Evolutionary conservation across 2,797 vertebrate genomes (phyloP).

Genomic region (Chromobotia macracanthus): DNA sequence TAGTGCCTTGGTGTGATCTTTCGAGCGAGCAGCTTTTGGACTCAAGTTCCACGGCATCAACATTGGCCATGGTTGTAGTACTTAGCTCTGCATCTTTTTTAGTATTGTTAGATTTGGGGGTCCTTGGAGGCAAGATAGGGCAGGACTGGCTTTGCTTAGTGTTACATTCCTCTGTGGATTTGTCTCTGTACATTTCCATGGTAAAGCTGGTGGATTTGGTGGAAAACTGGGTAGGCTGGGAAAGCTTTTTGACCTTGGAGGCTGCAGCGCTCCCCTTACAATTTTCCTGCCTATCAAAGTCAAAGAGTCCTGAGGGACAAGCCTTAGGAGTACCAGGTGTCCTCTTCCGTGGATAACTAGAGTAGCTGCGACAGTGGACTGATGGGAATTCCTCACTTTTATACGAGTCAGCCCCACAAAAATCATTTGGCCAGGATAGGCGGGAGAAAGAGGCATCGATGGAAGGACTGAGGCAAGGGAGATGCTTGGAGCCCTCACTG

Average conservation of each 20-base stretch:
- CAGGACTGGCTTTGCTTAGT: constrained; percentile 91
- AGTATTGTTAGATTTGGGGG: constrained; percentile 78
- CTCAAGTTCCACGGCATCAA: constrained; percentile 77
- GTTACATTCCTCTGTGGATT: constrained; percentile 73
- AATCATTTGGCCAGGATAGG: constrained; percentile 93
- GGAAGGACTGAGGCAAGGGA: constrained; percentile 74
- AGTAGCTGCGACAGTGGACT: constrained; percentile 86
- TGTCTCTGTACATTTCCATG: constrained; percentile 85
- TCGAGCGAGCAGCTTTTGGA: constrained; percentile 67
- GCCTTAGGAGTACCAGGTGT: constrained; percentile 85
- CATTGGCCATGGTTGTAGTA: constrained; percentile 4
- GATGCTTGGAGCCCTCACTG: constrained; percentile 70
- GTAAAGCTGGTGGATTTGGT: constrained; percentile 92
- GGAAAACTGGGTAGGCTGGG: constrained; percentile 72
- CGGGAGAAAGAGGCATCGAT: constrained; percentile 80
- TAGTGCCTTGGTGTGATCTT: constrained; percentile 73
- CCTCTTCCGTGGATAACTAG: constrained; percentile 95
- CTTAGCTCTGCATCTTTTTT: constrained; percentile 70
- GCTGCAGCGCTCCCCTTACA: constrained; percentile 55
- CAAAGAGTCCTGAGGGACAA: constrained; percentile 85
- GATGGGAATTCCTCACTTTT: constrained; percentile 82
- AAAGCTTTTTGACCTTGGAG: constrained; percentile 67
- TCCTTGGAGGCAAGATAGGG: constrained; percentile 91
- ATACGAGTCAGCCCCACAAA: constrained; percentile 81
- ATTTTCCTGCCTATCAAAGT: constrained; percentile 77